Percentiles rank a stretch among this genome's conserved stretches.
Evolutionary conservation across 2,113 vertebrate genomes (phyloP).

Genomic region (Accipiter cooperii): DNA sequence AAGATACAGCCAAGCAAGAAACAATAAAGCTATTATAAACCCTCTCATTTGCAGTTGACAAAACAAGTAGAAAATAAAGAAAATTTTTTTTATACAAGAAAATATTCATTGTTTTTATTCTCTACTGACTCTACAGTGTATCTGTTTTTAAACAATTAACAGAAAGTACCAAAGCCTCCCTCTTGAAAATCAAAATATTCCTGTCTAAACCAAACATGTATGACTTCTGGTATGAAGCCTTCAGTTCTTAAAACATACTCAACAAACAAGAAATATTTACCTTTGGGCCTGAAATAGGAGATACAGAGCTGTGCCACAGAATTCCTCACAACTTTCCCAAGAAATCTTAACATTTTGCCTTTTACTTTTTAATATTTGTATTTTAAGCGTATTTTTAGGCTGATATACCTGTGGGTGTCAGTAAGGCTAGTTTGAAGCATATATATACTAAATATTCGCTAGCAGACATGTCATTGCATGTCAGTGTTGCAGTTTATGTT

Average conservation of each 20-base stretch:
- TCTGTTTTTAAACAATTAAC: slow-evolving; percentile 23
- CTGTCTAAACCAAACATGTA: background rate
- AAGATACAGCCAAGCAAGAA: background rate
- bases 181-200: slow-evolving; percentile 5
- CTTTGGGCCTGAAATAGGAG: background rate
- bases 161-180: background rate
- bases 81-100: background rate
- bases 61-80: background rate
- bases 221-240: background rate
- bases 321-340: background rate
- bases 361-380: background rate
- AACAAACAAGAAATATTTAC: slow-evolving; percentile 19
- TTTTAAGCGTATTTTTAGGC: background rate
- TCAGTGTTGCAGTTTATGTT: background rate
- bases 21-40: background rate
- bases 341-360: background rate
- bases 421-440: background rate
- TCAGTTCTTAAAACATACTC: background rate
- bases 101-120: background rate
- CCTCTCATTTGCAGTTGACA: background rate
- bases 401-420: background rate
- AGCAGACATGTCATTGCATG: background rate
- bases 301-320: background rate
- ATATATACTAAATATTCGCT: fast-evolving
- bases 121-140: background rate